Percentiles rank a stretch among this genome's conserved stretches.
Conservation (phyloP, 2,888 invertebrate genomes). For the Megastigmus dorsalis region DNA sequence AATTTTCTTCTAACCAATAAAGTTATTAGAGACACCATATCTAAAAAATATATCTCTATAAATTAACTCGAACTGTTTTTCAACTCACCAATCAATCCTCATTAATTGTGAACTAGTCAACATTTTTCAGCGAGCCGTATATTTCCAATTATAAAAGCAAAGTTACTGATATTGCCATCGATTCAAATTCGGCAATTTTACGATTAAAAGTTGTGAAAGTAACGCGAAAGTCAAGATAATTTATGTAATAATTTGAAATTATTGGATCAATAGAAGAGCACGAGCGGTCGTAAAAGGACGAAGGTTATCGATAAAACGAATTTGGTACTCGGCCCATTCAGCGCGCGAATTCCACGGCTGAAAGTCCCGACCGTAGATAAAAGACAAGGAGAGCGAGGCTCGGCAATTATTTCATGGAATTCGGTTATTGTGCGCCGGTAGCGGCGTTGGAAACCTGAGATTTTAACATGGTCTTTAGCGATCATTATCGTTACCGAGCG, state of each 20-base stretch:
- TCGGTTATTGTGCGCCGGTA: background rate
- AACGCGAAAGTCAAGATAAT: background rate
- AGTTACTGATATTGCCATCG: too few species aligned
- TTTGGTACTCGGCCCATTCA: background rate
- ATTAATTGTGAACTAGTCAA: too few species aligned
- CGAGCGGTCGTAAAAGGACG: background rate
- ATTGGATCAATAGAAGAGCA: background rate
- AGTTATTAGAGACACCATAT: too few species aligned
- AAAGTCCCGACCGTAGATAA: background rate
- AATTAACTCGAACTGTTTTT: too few species aligned
- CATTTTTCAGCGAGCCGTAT: too few species aligned
- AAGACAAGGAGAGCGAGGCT: background rate
- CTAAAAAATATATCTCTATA: too few species aligned
- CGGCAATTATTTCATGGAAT: slow-evolving; percentile 1
- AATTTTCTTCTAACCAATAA: too few species aligned
- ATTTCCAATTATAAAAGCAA: too few species aligned
- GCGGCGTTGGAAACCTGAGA: background rate
- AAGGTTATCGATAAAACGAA: slow-evolving; percentile 29
- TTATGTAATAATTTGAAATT: slow-evolving; percentile 5
- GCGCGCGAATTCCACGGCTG: background rate
- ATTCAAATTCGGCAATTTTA: too few species aligned
- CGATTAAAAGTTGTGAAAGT: too few species aligned
- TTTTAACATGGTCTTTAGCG: background rate
- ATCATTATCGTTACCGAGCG: too few species aligned
- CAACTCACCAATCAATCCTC: too few species aligned